Percentiles rank a stretch among this genome's conserved stretches.
phyloP scores from a whole-genome alignment of 2,113 vertebrate genomes.

The Bubo scandiacus region DNA sequence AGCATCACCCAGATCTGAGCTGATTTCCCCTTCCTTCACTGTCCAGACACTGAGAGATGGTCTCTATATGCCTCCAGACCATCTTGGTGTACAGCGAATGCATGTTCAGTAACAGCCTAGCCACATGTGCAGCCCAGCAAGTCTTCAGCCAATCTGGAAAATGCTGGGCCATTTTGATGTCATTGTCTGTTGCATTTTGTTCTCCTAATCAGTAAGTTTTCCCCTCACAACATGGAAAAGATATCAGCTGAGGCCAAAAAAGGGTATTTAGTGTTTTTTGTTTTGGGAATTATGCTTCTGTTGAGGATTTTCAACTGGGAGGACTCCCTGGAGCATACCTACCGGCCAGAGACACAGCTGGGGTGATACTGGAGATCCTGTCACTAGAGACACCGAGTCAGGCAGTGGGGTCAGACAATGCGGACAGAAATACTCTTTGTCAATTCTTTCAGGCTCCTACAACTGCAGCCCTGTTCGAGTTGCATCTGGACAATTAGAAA shows the following conservation, averaged over 20 bases:
- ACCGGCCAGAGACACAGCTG: background rate
- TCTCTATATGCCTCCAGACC: background rate
- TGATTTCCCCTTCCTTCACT: background rate
- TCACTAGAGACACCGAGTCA: background rate
- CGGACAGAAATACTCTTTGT: background rate
- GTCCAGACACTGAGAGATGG: background rate
- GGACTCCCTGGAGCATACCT: background rate
- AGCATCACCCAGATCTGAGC: background rate
- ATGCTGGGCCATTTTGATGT: background rate
- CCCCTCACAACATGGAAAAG: background rate
- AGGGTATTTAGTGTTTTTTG: background rate
- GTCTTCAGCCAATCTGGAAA: background rate
- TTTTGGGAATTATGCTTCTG: background rate
- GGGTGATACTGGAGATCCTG: accelerated
- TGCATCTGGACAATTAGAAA: background rate
- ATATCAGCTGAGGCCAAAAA: background rate
- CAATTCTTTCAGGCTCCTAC: background rate
- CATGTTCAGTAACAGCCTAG: background rate
- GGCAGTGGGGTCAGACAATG: background rate
- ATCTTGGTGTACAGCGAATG: background rate
- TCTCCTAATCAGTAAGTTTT: background rate
- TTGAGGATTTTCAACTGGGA: background rate
- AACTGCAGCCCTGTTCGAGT: background rate
- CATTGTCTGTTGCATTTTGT: background rate
- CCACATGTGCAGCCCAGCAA: background rate